Evolutionary conservation across 2,113 vertebrate species (phyloP).

Genomic region (Axis porcinus): DNA sequence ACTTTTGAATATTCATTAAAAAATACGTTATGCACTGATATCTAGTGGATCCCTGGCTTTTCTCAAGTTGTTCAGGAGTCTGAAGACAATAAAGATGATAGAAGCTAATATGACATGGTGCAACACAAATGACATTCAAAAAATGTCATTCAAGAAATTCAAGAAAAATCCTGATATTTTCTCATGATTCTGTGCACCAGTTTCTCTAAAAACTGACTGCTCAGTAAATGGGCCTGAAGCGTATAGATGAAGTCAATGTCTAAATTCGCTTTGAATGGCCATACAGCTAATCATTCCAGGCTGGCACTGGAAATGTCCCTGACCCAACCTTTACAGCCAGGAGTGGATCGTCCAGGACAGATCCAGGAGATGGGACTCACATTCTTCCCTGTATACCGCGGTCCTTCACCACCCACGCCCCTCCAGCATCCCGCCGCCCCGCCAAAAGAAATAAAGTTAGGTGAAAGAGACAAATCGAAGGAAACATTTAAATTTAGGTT

Average conservation of each 20-base stretch:
- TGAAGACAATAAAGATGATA: not conserved
- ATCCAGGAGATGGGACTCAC: not conserved
- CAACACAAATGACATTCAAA: not conserved
- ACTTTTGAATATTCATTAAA: not conserved
- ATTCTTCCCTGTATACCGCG: rapidly evolving
- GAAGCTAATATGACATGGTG: not conserved
- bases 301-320: not conserved
- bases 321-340: not conserved
- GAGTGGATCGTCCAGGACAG: rapidly evolving
- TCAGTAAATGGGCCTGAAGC: not conserved
- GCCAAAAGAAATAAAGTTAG: not conserved
- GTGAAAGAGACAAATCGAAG: not conserved
- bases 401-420: not conserved
- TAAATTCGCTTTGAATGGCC: not conserved
- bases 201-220: not conserved
- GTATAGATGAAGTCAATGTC: not conserved
- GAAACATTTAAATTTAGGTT: not conserved
- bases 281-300: not conserved
- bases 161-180: not conserved
- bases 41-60: not conserved
- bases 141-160: not conserved
- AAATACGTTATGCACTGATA: not conserved
- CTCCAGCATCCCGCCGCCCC: too few relatives aligned
- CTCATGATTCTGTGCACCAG: not conserved
- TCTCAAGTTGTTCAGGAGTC: not conserved